A percentile compares a stretch with the other conserved stretches of the same genome.
Conservation (phyloP, 2,113 vertebrate species). For the Acanthisitta chloris region DNA sequence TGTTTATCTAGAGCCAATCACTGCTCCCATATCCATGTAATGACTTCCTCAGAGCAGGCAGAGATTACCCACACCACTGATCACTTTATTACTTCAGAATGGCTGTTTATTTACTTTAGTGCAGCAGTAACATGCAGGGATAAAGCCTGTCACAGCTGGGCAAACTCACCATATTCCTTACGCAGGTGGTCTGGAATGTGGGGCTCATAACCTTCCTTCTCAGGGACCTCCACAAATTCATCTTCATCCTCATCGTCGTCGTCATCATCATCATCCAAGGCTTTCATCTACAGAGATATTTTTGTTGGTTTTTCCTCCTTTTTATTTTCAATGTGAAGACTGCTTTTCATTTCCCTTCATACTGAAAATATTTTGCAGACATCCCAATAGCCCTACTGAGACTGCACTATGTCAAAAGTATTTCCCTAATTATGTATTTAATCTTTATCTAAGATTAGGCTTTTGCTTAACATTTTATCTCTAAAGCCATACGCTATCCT, state of each 20-base stretch:
- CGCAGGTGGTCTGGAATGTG: conserved; percentile 87
- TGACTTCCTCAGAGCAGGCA: conserved; percentile 65
- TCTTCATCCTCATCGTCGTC: conserved; percentile 71
- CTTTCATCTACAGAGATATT: conserved; percentile 66
- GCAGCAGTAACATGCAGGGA: conserved; percentile 47
- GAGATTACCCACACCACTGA: conserved; percentile 71
- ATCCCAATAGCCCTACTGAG: not conserved
- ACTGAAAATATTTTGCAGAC: not conserved
- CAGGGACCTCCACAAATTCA: conserved; percentile 93
- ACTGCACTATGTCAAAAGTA: not conserved
- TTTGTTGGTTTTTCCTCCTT: not conserved
- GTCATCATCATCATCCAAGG: not conserved
- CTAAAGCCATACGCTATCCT: conserved; percentile 21
- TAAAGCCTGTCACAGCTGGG: conserved; percentile 67
- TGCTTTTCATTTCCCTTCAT: not conserved
- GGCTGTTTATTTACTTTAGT: conserved; percentile 74
- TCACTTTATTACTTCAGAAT: conserved; percentile 74
- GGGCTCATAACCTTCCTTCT: conserved; percentile 93
- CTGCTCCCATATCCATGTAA: conserved; percentile 48
- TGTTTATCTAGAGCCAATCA: conserved; percentile 60
- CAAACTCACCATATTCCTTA: conserved; percentile 87
- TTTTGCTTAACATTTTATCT: conserved; percentile 21
- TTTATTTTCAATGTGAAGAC: not conserved
- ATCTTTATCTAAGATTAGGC: conserved; percentile 29
- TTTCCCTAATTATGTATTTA: conserved; percentile 43